A percentile compares a stretch with the other conserved stretches of the same genome.
These are phyloP conservation scores for Parapsyche elsis DNA, from an alignment of 1,140 invertebrate species.

Conservation along the genomic window DNA sequence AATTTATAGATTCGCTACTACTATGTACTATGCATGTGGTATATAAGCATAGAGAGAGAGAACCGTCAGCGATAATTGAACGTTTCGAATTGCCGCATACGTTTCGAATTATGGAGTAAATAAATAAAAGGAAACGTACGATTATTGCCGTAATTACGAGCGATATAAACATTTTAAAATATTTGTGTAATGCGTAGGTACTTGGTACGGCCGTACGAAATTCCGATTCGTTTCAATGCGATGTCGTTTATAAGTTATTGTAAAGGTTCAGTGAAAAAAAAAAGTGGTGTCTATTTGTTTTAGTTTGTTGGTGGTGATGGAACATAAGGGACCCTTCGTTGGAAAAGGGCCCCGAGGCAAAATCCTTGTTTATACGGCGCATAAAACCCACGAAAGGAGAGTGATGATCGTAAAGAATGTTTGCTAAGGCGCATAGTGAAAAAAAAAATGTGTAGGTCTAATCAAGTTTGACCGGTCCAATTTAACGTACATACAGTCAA, in stretches of 20 bases:
- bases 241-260: background rate
- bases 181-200: no score
- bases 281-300: no score
- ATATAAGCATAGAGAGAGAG: background rate
- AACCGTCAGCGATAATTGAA: background rate
- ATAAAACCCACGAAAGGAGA: background rate
- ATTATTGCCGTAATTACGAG: background rate
- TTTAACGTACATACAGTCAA: constrained; percentile 4
- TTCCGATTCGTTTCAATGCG: background rate
- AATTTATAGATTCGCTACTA: constrained; percentile 5
- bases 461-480: constrained; percentile 37
- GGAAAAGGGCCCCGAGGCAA: background rate
- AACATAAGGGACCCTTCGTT: background rate
- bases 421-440: constrained; percentile 20
- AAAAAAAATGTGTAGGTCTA: constrained; percentile 33
- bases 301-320: background rate
- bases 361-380: no score
- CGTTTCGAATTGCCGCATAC: constrained; percentile 6
- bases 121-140: background rate
- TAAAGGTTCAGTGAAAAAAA: no score
- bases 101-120: background rate
- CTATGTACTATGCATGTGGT: background rate
- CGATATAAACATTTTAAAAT: no score
- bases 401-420: constrained; percentile 33
- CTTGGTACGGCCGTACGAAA: no score